A percentile compares a stretch with the other conserved stretches of the same genome.
phyloP scores from a whole-genome alignment of 2,888 invertebrate genomes.

The Taenaris catops region DNA sequence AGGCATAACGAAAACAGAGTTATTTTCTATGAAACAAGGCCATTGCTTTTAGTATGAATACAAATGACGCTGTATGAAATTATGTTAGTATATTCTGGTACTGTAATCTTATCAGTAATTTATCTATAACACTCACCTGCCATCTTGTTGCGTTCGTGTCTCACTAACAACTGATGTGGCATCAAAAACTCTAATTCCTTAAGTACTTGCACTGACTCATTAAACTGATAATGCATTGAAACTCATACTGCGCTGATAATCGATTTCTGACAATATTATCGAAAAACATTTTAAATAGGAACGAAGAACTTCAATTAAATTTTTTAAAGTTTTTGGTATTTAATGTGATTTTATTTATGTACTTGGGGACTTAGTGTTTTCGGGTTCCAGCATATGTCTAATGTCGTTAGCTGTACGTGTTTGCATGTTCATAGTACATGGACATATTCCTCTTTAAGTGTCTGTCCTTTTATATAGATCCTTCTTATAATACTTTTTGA shows the following conservation, averaged over 20 bases:
- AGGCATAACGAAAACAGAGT: background rate
- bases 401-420: too few species aligned
- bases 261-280: too few species aligned
- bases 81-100: constrained; percentile 12
- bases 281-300: too few species aligned
- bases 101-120: constrained; percentile 33
- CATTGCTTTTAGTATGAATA: constrained; percentile 24
- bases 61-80: constrained; percentile 2
- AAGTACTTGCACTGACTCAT: constrained; percentile 25
- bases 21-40: constrained; percentile 11
- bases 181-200: constrained; percentile 26
- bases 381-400: too few species aligned
- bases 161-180: constrained; percentile 29
- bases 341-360: too few species aligned
- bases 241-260: constrained; percentile 1
- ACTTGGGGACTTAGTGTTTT: too few species aligned
- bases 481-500: too few species aligned
- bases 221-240: constrained; percentile 15
- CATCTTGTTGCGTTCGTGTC: constrained; percentile 30
- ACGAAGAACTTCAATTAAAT: too few species aligned
- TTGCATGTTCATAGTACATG: too few species aligned
- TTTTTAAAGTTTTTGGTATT: too few species aligned
- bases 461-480: too few species aligned
- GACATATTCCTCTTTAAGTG: too few species aligned
- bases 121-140: constrained; percentile 36